A percentile compares a stretch with the other conserved stretches of the same genome.
Evolutionary conservation across 2,888 invertebrate genomes (phyloP).

Genomic region (Geophilus truncorum): DNA sequence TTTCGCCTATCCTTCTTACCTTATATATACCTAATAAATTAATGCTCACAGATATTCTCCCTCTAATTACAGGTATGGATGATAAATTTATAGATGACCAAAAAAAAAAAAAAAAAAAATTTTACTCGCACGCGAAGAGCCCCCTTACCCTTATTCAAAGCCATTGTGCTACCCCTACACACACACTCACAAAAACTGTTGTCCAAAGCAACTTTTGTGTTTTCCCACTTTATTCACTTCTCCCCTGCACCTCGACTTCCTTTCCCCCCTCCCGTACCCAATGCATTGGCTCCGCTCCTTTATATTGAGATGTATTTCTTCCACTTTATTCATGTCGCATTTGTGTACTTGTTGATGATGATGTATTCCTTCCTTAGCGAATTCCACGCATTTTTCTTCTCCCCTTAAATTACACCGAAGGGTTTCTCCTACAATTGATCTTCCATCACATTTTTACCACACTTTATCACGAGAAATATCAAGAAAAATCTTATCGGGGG

Average conservation of each 20-base stretch:
- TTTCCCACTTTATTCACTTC: neutral
- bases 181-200: neutral
- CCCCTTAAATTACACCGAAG: neutral
- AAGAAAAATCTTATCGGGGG: too few species aligned
- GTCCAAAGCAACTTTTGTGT: neutral
- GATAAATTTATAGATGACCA: neutral
- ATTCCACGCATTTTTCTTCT: neutral
- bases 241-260: neutral
- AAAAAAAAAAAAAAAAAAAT: neutral
- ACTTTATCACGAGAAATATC: too few species aligned
- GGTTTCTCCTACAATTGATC: neutral
- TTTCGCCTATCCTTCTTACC: too few species aligned
- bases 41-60: neutral
- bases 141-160: neutral
- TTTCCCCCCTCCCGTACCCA: neutral
- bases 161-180: neutral
- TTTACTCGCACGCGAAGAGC: neutral
- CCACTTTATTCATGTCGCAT: neutral
- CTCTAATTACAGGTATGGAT: neutral
- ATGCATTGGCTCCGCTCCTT: neutral
- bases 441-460: neutral
- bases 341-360: neutral
- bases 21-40: neutral
- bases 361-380: neutral
- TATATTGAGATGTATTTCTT: conserved; percentile 18